A percentile compares a stretch with the other conserved stretches of the same genome.
These are phyloP conservation scores for Tauraco erythrolophus DNA, from an alignment of 2,113 vertebrate species.

Conservation along the genomic window DNA sequence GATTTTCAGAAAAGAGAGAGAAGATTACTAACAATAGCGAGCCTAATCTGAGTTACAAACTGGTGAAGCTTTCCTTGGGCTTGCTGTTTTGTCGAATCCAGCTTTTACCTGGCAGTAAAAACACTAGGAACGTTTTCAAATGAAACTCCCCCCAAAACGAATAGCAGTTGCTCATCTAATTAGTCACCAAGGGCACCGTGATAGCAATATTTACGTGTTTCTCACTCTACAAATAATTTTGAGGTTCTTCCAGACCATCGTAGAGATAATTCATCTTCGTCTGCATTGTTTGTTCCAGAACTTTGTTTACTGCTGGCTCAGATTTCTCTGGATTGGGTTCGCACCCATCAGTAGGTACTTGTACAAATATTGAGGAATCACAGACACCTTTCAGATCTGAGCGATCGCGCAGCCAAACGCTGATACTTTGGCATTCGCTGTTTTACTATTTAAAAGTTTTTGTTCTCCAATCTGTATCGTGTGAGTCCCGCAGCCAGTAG, in stretches of 20 bases:
- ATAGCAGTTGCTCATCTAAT: background rate
- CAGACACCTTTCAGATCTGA: accelerated
- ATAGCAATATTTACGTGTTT: background rate
- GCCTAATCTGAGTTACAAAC: background rate
- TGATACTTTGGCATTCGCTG: background rate
- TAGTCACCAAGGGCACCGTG: background rate
- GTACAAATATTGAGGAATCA: background rate
- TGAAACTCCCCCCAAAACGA: background rate
- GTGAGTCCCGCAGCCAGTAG: accelerated
- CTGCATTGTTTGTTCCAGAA: background rate
- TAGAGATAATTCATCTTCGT: background rate
- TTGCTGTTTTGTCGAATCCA: background rate
- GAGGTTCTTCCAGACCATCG: background rate
- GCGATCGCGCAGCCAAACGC: background rate
- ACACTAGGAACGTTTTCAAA: background rate
- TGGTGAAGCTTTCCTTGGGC: background rate
- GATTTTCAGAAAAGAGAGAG: background rate
- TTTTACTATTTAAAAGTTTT: background rate
- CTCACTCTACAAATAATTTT: background rate
- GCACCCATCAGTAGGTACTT: background rate
- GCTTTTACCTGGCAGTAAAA: background rate
- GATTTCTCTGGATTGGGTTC: background rate
- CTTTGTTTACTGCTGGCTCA: background rate
- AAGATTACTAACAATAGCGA: background rate
- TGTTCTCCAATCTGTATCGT: accelerated